These are phyloP conservation scores for Ennomos erosarius DNA, from an alignment of 2,888 invertebrate genomes.

Conservation along the genomic window DNA sequence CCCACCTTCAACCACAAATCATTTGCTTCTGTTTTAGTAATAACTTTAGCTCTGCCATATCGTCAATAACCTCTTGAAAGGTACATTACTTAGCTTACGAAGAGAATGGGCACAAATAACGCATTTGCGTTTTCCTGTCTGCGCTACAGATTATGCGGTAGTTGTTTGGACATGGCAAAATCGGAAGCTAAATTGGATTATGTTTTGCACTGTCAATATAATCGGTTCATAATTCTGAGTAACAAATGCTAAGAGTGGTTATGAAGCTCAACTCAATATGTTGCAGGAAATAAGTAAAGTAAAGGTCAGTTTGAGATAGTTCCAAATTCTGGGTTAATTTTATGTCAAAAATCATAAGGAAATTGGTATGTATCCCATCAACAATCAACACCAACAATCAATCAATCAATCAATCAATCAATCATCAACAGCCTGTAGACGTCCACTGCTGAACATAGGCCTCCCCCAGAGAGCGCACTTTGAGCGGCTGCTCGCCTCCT, in stretches of 20 bases:
- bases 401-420: too few relatives aligned
- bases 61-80: slow-evolving; percentile 40
- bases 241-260: background rate
- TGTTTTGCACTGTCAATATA: slow-evolving; percentile 16
- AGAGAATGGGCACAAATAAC: slow-evolving; percentile 35
- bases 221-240: slow-evolving; percentile 5
- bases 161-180: slow-evolving; percentile 8
- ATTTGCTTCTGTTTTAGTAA: slow-evolving; percentile 32
- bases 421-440: too few relatives aligned
- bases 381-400: too few relatives aligned
- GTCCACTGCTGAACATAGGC: too few relatives aligned
- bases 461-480: too few relatives aligned
- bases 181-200: slow-evolving; percentile 25
- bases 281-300: too few relatives aligned
- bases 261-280: too few relatives aligned
- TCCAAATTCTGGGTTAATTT: too few relatives aligned
- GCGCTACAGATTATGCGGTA: slow-evolving; percentile 5
- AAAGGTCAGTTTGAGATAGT: too few relatives aligned
- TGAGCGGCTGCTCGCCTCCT: too few relatives aligned
- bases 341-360: too few relatives aligned
- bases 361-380: too few relatives aligned
- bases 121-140: slow-evolving; percentile 24
- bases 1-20: slow-evolving; percentile 15
- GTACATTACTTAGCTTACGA: slow-evolving; percentile 36
- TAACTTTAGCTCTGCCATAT: slow-evolving; percentile 38